Base-by-base conservation (phyloP, 2,888 invertebrate species). In the Ophioninae sp. region DNA sequence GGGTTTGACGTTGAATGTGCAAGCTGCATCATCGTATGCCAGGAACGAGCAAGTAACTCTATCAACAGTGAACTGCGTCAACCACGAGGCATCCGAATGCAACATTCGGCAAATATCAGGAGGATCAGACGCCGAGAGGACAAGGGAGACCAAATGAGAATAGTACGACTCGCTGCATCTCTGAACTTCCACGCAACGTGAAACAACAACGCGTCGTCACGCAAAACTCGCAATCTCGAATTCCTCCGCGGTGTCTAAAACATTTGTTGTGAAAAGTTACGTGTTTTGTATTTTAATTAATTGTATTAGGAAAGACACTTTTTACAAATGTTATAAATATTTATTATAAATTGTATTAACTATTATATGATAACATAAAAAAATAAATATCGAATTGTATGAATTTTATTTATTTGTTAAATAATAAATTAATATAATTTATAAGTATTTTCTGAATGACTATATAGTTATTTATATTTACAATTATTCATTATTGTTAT, bases 81-180 rank as follows among this genome's bases (percentile, higher is more conserved):
- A 71, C 61, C 73, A 30, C 67, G 39, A 81, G 83, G 71, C 78
- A 80, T 74, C 59, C 74, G 72, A 79, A 82, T 86, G 86, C 71
- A 71, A 81, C 82, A 82, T 72, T 77, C 72, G 59, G 69, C 61
- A 56, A 68, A 68, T 30, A 69, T 73, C 51, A 69, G 65, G 41
- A 74, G 23, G 22, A 51, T 30, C 39, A 30, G 23, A 72, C 20
- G 61, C 23, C 30, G 44, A 13, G 44, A 20, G 44, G 58, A 39
- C 20, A 22, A n/a, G 39, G 20, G 37, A 23, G 44, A 73, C 22
- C 20, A 3, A 59, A 39, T 59, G 58, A 20, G 56, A 22, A 13
- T n/a, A 41, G 56, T 59, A 65, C 41, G 20, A 23, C 74, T 69
- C 39, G 10, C 67, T 30, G 30, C 30, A 30, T 30, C 56, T 37